Base-by-base conservation (phyloP, 2,797 vertebrate species). In the Nannoperca australis region DNA sequence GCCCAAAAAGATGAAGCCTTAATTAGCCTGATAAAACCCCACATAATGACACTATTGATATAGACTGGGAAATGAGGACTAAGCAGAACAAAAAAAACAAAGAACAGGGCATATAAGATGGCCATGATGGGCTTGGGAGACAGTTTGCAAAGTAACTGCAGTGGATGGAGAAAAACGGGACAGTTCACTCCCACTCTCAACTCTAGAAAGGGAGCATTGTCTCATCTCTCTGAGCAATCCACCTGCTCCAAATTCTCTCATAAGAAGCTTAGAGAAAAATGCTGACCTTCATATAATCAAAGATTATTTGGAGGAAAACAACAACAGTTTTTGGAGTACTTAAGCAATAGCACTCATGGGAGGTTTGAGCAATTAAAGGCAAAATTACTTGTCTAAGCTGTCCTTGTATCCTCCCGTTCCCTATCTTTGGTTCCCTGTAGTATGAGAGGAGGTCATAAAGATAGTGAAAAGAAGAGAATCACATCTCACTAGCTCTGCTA, bases 1-100 rank as follows among this genome's bases (percentile, higher is more conserved):
- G 86, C 83, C 87, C 87, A 88, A 84, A 91, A 92, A 93, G 92
- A 94, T 92, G 92, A 90, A 83, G 91, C 80, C 85, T 93, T 94
- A 95, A 96, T 95, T 95, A 95, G 90, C 78, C 81, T 80, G 91
- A 96, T 95, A 93, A 94, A 94, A 76, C 85, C 79, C 83, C 66
- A 81, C 90, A 93, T 92, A 92, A 95, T 91, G 90, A 91, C 72
- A 69, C 87, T 83, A 90, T 91, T 94, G 92, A 95, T 91, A 93
- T 58, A 77, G 78, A 81, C 84, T 82, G 74, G 78, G 71, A 89
- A 90, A 91, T 75, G 81, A 92, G 85, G 83, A 78, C 85, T 85
- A 80, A 84, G 83, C 76, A 64, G 76, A 75, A 85, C 73, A 73
- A 78, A 81, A 84, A 53, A 62, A 59, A 49, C 40, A 73, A 78